phyloP scores from a whole-genome alignment of 2,888 invertebrate species.

The Scaptomyza reducta region DNA sequence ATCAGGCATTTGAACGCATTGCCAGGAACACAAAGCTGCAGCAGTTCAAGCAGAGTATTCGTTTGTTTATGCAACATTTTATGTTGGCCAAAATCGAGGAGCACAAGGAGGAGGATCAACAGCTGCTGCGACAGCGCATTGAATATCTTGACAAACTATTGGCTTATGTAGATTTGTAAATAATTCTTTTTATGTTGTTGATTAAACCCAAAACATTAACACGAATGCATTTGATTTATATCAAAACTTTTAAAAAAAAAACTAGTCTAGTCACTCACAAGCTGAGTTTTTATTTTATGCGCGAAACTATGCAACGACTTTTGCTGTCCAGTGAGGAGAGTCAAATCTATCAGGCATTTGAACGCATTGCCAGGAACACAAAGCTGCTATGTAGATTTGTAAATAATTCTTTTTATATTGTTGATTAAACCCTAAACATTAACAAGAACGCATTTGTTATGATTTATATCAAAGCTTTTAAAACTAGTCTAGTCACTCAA shows the following conservation, averaged over 20 bases:
- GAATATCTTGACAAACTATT: slow-evolving; percentile 88
- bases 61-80: slow-evolving; percentile 94
- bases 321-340: slow-evolving; percentile 88
- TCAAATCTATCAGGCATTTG: slow-evolving; percentile 86
- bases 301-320: slow-evolving; percentile 90
- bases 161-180: slow-evolving; percentile 82
- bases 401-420: slow-evolving; percentile 16
- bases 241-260: too few relatives aligned
- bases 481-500: slow-evolving; percentile 40
- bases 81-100: slow-evolving; percentile 86
- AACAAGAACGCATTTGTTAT: slow-evolving; percentile 47
- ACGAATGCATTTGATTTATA: too few relatives aligned
- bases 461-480: slow-evolving; percentile 21
- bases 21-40: slow-evolving; percentile 90
- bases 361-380: slow-evolving; percentile 89
- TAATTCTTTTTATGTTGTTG: slow-evolving; percentile 12
- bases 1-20: slow-evolving; percentile 89
- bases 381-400: slow-evolving; percentile 89
- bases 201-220: slow-evolving; percentile 45
- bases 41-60: slow-evolving; percentile 92
- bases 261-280: too few relatives aligned
- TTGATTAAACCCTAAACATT: slow-evolving; percentile 48
- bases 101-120: slow-evolving; percentile 84
- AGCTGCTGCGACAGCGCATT: slow-evolving; percentile 86
- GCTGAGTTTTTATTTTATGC: slow-evolving; percentile 90